These are phyloP conservation scores for Philereme transversata DNA, from an alignment of 2,888 invertebrate genomes.

Conservation along the genomic window DNA sequence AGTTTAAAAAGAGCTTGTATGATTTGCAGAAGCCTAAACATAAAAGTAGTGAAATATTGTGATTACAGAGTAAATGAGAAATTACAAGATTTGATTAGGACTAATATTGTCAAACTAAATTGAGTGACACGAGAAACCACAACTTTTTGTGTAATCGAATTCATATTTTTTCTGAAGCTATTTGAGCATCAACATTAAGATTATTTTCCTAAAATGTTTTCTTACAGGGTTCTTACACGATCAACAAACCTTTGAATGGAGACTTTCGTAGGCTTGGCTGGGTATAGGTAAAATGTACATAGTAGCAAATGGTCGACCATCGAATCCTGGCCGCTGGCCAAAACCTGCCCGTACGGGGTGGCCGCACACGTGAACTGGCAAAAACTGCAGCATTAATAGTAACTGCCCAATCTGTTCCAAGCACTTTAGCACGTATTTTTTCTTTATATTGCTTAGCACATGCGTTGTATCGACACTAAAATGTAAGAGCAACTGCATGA, in stretches of 20 bases:
- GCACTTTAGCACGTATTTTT: slow-evolving; percentile 39
- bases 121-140: too few relatives aligned
- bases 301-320: slow-evolving; percentile 49
- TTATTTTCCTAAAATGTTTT: slow-evolving; percentile 1
- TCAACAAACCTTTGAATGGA: background rate
- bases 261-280: slow-evolving; percentile 44
- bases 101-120: too few relatives aligned
- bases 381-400: slow-evolving; percentile 48
- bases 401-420: slow-evolving; percentile 43
- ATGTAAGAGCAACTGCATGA: slow-evolving; percentile 15
- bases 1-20: background rate
- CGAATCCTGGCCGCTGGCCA: slow-evolving; percentile 56
- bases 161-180: too few relatives aligned
- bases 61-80: too few relatives aligned
- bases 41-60: too few relatives aligned
- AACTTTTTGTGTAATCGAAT: too few relatives aligned
- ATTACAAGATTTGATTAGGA: too few relatives aligned
- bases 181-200: background rate
- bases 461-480: slow-evolving; percentile 35
- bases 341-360: slow-evolving; percentile 48
- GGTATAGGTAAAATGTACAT: slow-evolving; percentile 45
- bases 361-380: slow-evolving; percentile 54
- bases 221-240: background rate
- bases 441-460: slow-evolving; percentile 35
- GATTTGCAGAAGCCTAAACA: background rate